Percentiles rank a stretch among this genome's conserved stretches.
Evolutionary conservation across 2,797 vertebrate genomes (phyloP).

Genomic region (Thunnus albacares): DNA sequence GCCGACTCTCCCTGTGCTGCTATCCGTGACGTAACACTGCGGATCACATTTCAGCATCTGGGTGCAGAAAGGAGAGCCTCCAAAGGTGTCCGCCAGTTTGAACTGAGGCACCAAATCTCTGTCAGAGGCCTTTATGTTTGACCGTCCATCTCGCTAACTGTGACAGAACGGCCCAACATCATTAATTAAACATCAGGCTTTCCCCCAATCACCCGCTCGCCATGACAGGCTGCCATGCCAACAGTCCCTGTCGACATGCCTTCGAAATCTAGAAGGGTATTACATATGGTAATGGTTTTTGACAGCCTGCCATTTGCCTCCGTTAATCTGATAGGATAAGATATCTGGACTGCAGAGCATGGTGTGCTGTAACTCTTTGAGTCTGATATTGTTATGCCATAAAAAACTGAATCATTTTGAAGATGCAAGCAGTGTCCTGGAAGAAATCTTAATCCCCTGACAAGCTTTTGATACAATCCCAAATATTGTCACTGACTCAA

Average conservation of each 20-base stretch:
- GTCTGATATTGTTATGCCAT: conserved; percentile 75
- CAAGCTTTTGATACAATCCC: conserved; percentile 73
- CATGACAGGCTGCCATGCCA: conserved; percentile 75
- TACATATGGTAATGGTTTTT: conserved; percentile 82
- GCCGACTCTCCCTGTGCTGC: conserved; percentile 31
- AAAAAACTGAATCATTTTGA: conserved; percentile 66
- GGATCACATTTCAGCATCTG: conserved; percentile 84
- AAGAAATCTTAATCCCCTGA: conserved; percentile 78
- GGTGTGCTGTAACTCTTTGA: conserved; percentile 70
- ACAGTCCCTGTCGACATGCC: conserved; percentile 77
- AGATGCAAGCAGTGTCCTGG: conserved; percentile 76
- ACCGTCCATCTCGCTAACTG: conserved; percentile 91
- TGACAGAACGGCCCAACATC: conserved; percentile 94
- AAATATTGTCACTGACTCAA: conserved; percentile 71
- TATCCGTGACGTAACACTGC: conserved; percentile 54
- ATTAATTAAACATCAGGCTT: conserved; percentile 94
- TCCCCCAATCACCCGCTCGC: conserved; percentile 70
- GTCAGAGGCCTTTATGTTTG: conserved; percentile 89
- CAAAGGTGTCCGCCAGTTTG: conserved; percentile 85
- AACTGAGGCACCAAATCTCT: conserved; percentile 85
- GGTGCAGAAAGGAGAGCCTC: conserved; percentile 78
- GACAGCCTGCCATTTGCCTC: conserved; percentile 81
- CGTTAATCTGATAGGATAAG: conserved; percentile 83
- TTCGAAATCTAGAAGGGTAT: conserved; percentile 80
- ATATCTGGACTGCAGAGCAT: conserved; percentile 77